A percentile compares a stretch with the other conserved stretches of the same genome.
phyloP scores from a whole-genome alignment of 2,888 invertebrate genomes.

The Xanthorhoe spadicearia region DNA sequence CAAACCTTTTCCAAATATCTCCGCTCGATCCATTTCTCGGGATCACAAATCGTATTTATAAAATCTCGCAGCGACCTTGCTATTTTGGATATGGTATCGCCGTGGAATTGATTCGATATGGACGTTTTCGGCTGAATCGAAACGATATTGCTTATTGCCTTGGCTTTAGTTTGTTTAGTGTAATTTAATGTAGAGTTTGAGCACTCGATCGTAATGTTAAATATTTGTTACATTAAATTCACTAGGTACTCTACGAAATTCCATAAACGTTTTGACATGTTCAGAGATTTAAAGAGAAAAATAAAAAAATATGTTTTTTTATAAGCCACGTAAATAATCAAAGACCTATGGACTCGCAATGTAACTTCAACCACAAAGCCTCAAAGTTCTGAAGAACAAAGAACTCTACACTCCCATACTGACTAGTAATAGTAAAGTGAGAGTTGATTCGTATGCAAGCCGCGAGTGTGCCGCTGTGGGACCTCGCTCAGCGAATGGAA shows the following conservation, averaged over 20 bases:
- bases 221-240: neutral
- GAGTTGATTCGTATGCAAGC: conserved; percentile 46
- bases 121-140: conserved; percentile 16
- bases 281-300: too few relatives aligned
- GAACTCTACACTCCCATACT: conserved; percentile 37
- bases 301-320: too few relatives aligned
- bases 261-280: too few relatives aligned
- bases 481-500: conserved; percentile 42
- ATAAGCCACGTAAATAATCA: too few relatives aligned
- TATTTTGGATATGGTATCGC: conserved; percentile 25
- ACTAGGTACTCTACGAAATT: too few relatives aligned
- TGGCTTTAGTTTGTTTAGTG: conserved; percentile 6
- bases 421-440: conserved; percentile 47
- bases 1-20: neutral
- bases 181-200: neutral
- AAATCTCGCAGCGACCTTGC: conserved; percentile 36
- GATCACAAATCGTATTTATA: conserved; percentile 36
- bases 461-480: conserved; percentile 29
- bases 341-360: too few relatives aligned
- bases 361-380: neutral
- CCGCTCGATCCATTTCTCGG: conserved; percentile 1
- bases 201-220: neutral
- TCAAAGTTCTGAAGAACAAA: conserved; percentile 27
- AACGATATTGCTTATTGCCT: conserved; percentile 13
- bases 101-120: conserved; percentile 21